These are phyloP conservation scores for Strigamia maritima DNA, from an alignment of 2,888 invertebrate genomes.

Conservation along the genomic window DNA sequence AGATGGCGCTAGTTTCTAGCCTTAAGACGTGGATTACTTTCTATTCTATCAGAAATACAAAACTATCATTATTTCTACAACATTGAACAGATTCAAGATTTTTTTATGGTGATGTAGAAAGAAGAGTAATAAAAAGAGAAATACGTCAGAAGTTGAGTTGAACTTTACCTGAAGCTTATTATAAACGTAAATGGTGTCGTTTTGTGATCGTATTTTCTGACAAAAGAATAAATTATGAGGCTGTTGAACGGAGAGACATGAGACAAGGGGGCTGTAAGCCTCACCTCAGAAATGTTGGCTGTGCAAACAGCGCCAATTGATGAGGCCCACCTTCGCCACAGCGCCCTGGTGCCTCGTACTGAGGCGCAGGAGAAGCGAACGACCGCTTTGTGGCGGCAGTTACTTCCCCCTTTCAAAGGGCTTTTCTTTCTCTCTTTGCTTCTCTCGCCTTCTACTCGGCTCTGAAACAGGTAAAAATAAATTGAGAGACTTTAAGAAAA, in stretches of 20 bases:
- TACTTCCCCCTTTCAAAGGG: background rate
- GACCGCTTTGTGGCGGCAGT: slow-evolving; percentile 19
- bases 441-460: background rate
- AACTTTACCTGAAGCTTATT: background rate
- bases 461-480: background rate
- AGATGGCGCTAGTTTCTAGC: background rate
- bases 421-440: background rate
- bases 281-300: background rate
- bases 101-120: background rate
- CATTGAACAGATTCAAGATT: too few relatives aligned
- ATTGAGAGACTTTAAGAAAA: background rate
- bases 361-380: slow-evolving; percentile 19
- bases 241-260: background rate
- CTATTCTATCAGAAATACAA: too few relatives aligned
- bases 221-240: background rate
- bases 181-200: background rate
- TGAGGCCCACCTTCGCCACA: slow-evolving; percentile 16
- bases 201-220: background rate
- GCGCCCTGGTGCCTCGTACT: slow-evolving; percentile 29
- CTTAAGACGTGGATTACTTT: too few relatives aligned
- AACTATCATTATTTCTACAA: too few relatives aligned
- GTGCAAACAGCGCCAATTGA: background rate
- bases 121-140: background rate
- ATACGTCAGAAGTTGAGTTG: background rate
- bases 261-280: background rate